Percentiles rank a stretch among this genome's conserved stretches.
These are phyloP conservation scores for Phlogophora meticulosa DNA, from an alignment of 2,888 invertebrate species.

Conservation along the genomic window DNA sequence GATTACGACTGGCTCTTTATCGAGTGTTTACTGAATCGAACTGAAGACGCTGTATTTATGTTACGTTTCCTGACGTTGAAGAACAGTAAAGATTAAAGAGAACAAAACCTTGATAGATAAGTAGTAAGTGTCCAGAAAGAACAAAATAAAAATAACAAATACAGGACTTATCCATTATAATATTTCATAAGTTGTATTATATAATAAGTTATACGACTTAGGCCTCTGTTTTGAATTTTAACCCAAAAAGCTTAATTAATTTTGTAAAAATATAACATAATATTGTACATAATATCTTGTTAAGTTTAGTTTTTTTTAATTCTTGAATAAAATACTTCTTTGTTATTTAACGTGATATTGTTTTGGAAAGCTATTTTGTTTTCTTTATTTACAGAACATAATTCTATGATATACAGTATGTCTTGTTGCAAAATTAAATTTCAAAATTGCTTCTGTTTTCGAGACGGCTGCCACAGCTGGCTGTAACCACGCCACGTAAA, in stretches of 20 bases:
- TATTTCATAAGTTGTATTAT: too few species aligned
- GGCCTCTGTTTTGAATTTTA: background rate
- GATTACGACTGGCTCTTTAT: slow-evolving; percentile 56
- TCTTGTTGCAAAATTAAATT: slow-evolving; percentile 57
- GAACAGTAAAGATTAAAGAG: slow-evolving; percentile 2
- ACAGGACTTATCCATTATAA: background rate
- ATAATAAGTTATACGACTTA: background rate
- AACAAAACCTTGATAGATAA: slow-evolving; percentile 1
- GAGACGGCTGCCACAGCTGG: slow-evolving; percentile 56
- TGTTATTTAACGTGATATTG: background rate
- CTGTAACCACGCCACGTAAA: slow-evolving; percentile 48
- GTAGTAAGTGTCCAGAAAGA: background rate
- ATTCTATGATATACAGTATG: slow-evolving; percentile 23
- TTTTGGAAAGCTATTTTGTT: background rate
- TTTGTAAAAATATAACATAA: too few species aligned
- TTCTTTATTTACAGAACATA: background rate
- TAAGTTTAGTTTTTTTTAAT: too few species aligned
- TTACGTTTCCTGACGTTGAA: slow-evolving; percentile 20
- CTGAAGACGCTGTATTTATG: slow-evolving; percentile 36
- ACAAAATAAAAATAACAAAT: background rate
- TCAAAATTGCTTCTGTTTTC: slow-evolving; percentile 57
- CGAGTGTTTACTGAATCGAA: slow-evolving; percentile 42
- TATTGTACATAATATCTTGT: too few species aligned
- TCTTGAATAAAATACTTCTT: too few species aligned
- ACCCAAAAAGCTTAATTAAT: slow-evolving; percentile 1